phyloP scores from a whole-genome alignment of 2,797 vertebrate species.

The Harpagifer antarcticus region DNA sequence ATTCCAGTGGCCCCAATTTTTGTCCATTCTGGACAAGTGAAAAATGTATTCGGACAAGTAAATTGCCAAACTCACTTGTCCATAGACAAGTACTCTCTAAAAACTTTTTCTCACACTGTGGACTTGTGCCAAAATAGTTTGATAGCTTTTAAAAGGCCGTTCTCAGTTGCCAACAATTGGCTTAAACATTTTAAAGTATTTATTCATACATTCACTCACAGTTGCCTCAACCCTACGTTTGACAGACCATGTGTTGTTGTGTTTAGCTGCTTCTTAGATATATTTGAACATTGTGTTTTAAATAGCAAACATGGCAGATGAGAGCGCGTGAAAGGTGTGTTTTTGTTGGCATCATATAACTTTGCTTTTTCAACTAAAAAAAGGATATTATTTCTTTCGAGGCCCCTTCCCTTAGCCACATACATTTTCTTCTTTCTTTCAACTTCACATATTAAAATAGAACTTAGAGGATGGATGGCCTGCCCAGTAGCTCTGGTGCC shows the following conservation, averaged over 20 bases:
- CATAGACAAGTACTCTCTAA: too few relatives aligned
- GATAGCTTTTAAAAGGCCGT: background rate
- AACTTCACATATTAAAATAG: slow-evolving; percentile 41
- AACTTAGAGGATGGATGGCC: slow-evolving; percentile 43
- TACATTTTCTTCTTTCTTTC: slow-evolving; percentile 25
- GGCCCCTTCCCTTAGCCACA: background rate
- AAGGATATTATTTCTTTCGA: background rate
- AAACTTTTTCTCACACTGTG: too few relatives aligned
- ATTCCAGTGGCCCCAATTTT: too few relatives aligned
- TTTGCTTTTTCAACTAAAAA: background rate
- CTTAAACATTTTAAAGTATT: too few relatives aligned
- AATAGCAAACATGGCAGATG: background rate
- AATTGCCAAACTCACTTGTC: too few relatives aligned
- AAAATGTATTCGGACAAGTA: too few relatives aligned
- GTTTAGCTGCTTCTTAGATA: too few relatives aligned
- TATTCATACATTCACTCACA: background rate
- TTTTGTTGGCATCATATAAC: background rate
- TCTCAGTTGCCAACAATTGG: background rate
- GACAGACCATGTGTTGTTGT: background rate
- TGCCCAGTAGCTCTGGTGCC: slow-evolving; percentile 48
- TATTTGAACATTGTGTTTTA: background rate
- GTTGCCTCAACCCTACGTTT: background rate
- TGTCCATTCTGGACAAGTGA: too few relatives aligned
- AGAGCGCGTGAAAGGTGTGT: background rate
- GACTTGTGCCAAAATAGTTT: too few relatives aligned